Conservation (phyloP, 2,797 vertebrate species). For the Coreius guichenoti region DNA sequence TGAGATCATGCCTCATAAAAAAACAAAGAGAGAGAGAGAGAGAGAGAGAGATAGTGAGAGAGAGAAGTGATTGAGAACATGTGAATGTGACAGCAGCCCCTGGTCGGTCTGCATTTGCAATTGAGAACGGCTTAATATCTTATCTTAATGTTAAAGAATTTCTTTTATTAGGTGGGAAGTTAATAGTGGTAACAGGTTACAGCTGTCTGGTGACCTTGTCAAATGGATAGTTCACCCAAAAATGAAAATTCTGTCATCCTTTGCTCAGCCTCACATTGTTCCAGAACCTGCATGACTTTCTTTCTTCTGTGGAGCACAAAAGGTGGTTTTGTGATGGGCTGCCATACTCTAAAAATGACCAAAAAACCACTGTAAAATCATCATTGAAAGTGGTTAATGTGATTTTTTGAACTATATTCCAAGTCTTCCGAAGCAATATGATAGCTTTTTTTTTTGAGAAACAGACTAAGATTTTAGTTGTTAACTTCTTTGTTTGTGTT, state of each 20-base stretch:
- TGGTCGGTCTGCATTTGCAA: background rate
- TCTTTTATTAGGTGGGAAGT: slow-evolving; percentile 21
- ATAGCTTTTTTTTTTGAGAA: background rate
- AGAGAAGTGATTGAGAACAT: slow-evolving; percentile 7
- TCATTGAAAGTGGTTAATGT: background rate
- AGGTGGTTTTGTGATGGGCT: background rate
- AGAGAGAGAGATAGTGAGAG: background rate
- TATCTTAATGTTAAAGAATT: background rate
- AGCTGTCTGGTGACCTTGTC: background rate
- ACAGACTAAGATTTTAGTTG: no score
- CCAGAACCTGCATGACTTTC: background rate
- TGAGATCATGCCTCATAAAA: slow-evolving; percentile 9
- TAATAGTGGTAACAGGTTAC: slow-evolving; percentile 10
- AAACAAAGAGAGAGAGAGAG: background rate
- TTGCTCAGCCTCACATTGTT: slow-evolving; percentile 2
- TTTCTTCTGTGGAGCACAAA: background rate
- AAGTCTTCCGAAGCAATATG: background rate
- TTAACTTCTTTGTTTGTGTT: background rate
- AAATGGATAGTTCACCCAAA: background rate
- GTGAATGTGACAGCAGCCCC: background rate
- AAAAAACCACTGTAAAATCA: background rate
- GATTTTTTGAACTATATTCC: background rate
- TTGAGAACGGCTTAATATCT: background rate
- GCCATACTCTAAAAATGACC: background rate
- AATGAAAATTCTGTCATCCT: background rate